Percentiles rank a stretch among this genome's conserved stretches.
Evolutionary conservation across 2,797 vertebrate species (phyloP).

Genomic region (Megaceryle alcyon): DNA sequence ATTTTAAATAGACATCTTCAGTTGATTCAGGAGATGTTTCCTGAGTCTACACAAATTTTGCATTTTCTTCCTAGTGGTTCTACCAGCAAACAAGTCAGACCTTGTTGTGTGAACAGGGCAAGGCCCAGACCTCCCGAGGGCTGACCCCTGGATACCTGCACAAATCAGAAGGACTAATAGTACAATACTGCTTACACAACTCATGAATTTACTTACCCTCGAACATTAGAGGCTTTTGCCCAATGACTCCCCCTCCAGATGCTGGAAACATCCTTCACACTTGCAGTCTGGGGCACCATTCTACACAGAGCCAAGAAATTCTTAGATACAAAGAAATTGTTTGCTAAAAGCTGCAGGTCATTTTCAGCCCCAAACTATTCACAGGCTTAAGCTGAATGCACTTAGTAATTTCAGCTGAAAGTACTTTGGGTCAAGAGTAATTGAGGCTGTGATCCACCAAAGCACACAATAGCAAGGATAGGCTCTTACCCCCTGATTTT

Average conservation of each 20-base stretch:
- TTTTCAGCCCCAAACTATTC: not conserved
- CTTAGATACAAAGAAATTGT: not conserved
- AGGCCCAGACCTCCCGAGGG: not conserved
- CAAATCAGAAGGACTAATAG: not conserved
- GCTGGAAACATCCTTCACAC: not conserved
- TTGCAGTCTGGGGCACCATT: rapidly evolving
- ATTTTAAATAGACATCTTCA: not conserved
- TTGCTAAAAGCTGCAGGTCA: not conserved
- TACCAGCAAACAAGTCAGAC: not conserved
- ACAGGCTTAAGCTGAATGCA: not conserved
- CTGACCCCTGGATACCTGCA: not conserved
- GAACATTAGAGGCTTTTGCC: not conserved
- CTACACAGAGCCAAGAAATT: not conserved
- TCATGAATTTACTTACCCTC: not conserved
- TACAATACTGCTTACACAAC: not conserved
- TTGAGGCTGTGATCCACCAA: not conserved
- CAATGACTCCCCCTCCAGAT: not conserved
- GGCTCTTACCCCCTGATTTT: not conserved
- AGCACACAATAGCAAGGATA: not conserved
- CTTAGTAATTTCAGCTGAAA: not conserved
- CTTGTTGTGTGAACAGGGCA: not conserved
- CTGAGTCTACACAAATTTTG: not conserved
- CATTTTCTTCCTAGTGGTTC: not conserved
- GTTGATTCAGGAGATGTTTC: not conserved
- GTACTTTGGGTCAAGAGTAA: not conserved